Percentiles rank a stretch among this genome's conserved stretches.
Conservation (phyloP, 2,113 vertebrate genomes). For the Odontophorus gujanensis region DNA sequence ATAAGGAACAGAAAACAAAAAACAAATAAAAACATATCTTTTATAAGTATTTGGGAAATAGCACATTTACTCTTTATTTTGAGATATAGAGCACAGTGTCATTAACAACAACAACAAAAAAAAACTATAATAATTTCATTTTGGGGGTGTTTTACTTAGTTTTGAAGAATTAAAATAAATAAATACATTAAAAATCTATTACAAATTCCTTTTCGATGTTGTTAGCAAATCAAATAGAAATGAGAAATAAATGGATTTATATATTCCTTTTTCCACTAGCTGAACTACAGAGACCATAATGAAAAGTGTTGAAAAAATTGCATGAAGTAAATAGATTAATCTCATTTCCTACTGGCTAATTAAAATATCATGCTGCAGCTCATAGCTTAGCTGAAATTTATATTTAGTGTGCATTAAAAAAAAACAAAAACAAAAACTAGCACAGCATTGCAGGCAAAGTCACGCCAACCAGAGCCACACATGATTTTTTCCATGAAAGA, state of each 20-base stretch:
- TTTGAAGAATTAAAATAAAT: not conserved
- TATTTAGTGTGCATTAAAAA: not conserved
- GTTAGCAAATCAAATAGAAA: not conserved
- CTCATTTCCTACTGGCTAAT: not conserved
- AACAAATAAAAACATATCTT: not conserved
- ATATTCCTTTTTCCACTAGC: not conserved
- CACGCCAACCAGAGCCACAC: not conserved
- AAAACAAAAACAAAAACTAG: not conserved
- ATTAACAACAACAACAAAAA: not conserved
- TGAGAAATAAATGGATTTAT: not conserved
- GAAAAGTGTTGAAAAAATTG: not conserved
- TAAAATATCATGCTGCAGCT: not conserved
- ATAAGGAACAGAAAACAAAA: conserved; percentile 42
- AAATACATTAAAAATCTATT: not conserved
- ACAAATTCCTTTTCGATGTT: not conserved
- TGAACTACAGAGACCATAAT: not conserved
- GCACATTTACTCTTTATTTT: conserved; percentile 15
- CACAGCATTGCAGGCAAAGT: not conserved
- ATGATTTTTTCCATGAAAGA: not conserved
- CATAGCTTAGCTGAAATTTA: not conserved
- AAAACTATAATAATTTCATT: not conserved
- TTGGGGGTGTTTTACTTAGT: not conserved
- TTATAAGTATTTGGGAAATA: conserved; percentile 24
- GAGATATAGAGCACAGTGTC: not conserved
- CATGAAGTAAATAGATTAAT: not conserved